Evolutionary conservation across 2,113 vertebrate genomes (phyloP).

Genomic region (Picathartes gymnocephalus): DNA sequence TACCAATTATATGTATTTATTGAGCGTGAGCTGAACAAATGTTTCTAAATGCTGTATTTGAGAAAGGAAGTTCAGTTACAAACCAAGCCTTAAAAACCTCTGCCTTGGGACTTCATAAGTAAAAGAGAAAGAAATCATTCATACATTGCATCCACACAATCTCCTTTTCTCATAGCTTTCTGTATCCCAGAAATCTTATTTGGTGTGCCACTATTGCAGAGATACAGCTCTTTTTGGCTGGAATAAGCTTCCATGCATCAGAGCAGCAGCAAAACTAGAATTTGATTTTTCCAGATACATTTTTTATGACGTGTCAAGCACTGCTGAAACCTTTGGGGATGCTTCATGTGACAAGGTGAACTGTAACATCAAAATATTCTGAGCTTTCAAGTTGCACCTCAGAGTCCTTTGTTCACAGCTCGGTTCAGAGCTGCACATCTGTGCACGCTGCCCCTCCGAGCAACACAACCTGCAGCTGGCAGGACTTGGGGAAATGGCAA

Average conservation of each 20-base stretch:
- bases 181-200: neutral
- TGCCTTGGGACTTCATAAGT: neutral
- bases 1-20: conserved; percentile 10
- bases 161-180: neutral
- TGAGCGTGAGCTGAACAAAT: neutral
- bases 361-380: neutral
- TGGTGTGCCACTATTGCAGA: neutral
- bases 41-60: neutral
- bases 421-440: neutral
- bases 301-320: neutral
- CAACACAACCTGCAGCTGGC: neutral
- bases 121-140: neutral
- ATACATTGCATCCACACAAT: neutral
- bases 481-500: neutral
- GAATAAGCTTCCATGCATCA: neutral
- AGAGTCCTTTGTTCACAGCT: neutral
- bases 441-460: neutral
- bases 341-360: neutral
- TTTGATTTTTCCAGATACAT: neutral
- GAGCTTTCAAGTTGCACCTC: neutral
- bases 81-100: neutral
- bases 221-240: neutral
- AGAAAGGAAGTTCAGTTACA: conserved; percentile 10
- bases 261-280: neutral
- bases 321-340: neutral